phyloP scores from a whole-genome alignment of 2,888 invertebrate species.

The Phorcus lineatus region DNA sequence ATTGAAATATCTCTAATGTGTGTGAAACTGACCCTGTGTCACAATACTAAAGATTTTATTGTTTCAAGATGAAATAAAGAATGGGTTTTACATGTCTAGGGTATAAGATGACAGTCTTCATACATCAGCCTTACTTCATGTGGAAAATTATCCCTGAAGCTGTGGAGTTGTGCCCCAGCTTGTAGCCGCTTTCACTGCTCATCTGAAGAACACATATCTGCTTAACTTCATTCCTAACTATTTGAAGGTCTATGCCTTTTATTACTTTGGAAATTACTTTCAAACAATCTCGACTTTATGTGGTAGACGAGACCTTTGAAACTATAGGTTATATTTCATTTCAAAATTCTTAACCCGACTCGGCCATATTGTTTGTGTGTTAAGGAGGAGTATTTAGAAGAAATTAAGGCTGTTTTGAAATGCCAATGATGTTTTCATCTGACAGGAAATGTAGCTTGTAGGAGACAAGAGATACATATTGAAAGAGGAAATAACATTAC shows the following conservation, averaged over 20 bases:
- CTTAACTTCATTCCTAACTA: background rate
- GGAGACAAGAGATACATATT: no score
- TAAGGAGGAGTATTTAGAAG: no score
- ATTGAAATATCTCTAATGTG: constrained; percentile 4
- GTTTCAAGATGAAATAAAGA: constrained; percentile 5
- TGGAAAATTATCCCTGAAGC: constrained; percentile 1
- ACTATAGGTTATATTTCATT: background rate
- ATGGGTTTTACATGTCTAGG: constrained; percentile 10
- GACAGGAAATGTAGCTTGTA: no score
- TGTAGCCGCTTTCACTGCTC: background rate
- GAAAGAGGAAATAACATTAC: no score
- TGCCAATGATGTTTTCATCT: no score
- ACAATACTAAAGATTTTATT: constrained; percentile 5
- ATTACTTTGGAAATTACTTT: constrained; percentile 3
- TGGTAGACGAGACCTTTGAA: no score
- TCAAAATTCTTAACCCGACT: background rate
- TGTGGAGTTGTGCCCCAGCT: no score
- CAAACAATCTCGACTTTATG: background rate
- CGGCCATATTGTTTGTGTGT: background rate
- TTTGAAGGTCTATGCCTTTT: background rate
- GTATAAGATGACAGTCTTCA: constrained; percentile 6
- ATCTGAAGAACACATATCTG: background rate
- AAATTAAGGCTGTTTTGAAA: no score
- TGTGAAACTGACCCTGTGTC: background rate
- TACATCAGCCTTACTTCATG: background rate